These are phyloP conservation scores for Galerucella calmariensis DNA, from an alignment of 2,888 invertebrate species.

Conservation along the genomic window DNA sequence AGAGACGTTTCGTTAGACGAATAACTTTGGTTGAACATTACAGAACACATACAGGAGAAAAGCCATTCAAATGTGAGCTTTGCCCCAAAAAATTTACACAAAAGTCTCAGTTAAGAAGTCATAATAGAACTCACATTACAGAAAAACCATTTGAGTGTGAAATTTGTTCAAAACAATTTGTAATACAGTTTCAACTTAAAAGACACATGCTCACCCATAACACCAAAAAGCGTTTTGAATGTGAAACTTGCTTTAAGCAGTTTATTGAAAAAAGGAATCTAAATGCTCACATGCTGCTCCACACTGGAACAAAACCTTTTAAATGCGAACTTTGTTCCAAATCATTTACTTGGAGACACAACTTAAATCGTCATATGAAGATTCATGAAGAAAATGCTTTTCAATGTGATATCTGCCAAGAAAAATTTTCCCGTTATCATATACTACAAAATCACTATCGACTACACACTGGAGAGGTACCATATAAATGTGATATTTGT, in stretches of 20 bases:
- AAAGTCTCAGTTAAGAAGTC: slow-evolving; percentile 73
- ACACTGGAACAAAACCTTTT: slow-evolving; percentile 15
- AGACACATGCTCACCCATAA: slow-evolving; percentile 14
- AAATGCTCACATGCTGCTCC: slow-evolving; percentile 13
- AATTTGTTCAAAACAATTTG: slow-evolving; percentile 3
- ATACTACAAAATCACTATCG: slow-evolving; percentile 12
- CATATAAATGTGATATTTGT: slow-evolving; percentile 7
- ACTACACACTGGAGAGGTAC: slow-evolving; percentile 7
- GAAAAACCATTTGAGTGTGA: slow-evolving; percentile 17
- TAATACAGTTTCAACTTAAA: slow-evolving; percentile 8
- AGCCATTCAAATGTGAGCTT: slow-evolving; percentile 73
- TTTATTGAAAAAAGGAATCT: slow-evolving; percentile 15
- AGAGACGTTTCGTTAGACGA: slow-evolving; percentile 75
- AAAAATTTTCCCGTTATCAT: slow-evolving; percentile 16
- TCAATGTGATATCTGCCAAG: slow-evolving; percentile 14
- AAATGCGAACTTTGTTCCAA: slow-evolving; percentile 17
- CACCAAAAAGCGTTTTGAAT: slow-evolving; percentile 7
- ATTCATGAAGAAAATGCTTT: slow-evolving; percentile 19
- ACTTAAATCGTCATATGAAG: slow-evolving; percentile 9
- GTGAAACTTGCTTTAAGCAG: slow-evolving; percentile 17
- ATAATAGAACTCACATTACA: slow-evolving; percentile 68
- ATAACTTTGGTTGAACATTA: slow-evolving; percentile 74
- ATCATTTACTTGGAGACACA: slow-evolving; percentile 16
- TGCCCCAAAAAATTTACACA: slow-evolving; percentile 79
- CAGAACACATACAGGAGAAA: slow-evolving; percentile 69